These are phyloP conservation scores for Hypotaenidia philippensis DNA, from an alignment of 2,797 vertebrate species.

Conservation along the genomic window DNA sequence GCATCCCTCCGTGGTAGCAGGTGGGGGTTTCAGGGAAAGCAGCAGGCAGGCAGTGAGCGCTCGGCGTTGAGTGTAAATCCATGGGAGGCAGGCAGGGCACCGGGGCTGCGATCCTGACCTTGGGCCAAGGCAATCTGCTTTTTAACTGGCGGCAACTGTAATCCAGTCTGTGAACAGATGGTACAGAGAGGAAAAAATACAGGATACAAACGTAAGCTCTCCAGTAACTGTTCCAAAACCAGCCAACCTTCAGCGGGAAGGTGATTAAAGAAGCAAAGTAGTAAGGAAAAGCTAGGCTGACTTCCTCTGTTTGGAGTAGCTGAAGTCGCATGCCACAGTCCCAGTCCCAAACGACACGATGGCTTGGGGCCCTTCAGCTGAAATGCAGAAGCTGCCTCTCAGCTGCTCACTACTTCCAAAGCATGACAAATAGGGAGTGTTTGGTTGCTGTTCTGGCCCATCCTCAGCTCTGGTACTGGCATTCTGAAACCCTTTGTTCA, in stretches of 20 bases:
- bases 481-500: neutral
- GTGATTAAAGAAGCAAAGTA: constrained; percentile 24
- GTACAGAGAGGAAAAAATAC: constrained; percentile 29
- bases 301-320: neutral
- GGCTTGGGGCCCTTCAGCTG: neutral
- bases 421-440: neutral
- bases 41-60: neutral
- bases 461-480: neutral
- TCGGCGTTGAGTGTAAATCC: constrained; percentile 12
- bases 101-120: constrained; percentile 58
- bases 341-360: neutral
- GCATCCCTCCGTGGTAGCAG: neutral
- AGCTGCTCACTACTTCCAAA: neutral
- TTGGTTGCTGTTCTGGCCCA: neutral
- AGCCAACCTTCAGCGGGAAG: constrained; percentile 65
- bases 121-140: constrained; percentile 77
- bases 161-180: constrained; percentile 78
- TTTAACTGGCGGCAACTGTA: constrained; percentile 76
- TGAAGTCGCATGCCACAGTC: neutral
- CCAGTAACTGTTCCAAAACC: constrained; percentile 45
- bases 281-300: neutral
- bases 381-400: neutral
- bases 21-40: neutral
- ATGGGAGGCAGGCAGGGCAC: neutral
- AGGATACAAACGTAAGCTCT: constrained; percentile 48